Base-by-base conservation (phyloP, 2,888 invertebrate genomes). In the Smittia sp. region DNA sequence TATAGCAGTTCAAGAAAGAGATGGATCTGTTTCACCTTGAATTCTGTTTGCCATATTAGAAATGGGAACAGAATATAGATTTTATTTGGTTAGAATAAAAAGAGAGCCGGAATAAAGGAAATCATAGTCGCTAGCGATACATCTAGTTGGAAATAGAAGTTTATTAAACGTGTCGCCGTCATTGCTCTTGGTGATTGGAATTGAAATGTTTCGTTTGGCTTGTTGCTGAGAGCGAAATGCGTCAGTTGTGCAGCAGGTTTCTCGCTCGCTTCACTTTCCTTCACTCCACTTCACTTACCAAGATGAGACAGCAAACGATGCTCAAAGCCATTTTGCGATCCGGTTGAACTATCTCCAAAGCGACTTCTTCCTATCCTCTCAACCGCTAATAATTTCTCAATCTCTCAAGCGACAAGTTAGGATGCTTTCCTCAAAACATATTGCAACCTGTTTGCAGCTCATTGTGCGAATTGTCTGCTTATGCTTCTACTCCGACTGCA, bases 341-440 rank as follows among this genome's bases (percentile, higher is more conserved):
- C 63, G 63, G 63, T 63, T 25, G 15, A 24, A 3, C 24, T 58
- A 24, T 18, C n/a, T 27, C 13, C 27, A 63, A 27, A 2, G 63
- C 63, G 15, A 9, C 25, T 63, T 58, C 63, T 63, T 27, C 63
- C 22, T 63, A 11, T 15, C 18, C 2, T 18, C 9, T 18, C n/a
- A 18, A 46, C 32, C 52, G 52, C 24, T 63, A 15, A 27, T 63
- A 27, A 63, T 22, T 58, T 58, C 18, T 58, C 2, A 3, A 32
- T 6, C 3, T 6, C 46, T 58, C 58, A 58, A 58, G 22, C 58
- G 22, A 22, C 22, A 13, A 39, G 20, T 41, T 67, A 13, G 41
- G 41, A 67, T 41, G 41, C 41, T 46, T 58, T 69, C 69, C 24
- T 69, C 27, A 54, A 54, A 69, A 69, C 52, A 54, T 25, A 72